Conservation (phyloP, 2,797 vertebrate species). For the Philypnodon macrostomus region DNA sequence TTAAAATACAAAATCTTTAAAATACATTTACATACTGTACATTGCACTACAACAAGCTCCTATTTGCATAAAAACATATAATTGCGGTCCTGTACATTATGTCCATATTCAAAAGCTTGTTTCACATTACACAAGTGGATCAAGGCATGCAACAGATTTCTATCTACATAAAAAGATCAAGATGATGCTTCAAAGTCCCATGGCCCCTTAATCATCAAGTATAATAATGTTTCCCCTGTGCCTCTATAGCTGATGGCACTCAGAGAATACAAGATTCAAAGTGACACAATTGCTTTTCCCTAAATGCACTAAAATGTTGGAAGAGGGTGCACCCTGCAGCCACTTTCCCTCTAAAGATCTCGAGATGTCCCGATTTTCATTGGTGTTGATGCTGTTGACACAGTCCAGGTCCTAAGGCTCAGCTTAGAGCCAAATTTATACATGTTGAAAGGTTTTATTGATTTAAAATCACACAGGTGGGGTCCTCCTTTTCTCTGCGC, state of each 20-base stretch:
- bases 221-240: slow-evolving; percentile 34
- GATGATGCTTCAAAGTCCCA: slow-evolving; percentile 40
- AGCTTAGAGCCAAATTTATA: slow-evolving; percentile 22
- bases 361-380: slow-evolving; percentile 18
- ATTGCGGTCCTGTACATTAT: slow-evolving; percentile 51
- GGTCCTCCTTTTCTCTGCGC: slow-evolving; percentile 68
- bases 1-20: slow-evolving; percentile 47
- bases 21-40: slow-evolving; percentile 57
- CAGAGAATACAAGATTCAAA: too few relatives aligned
- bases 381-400: slow-evolving; percentile 19
- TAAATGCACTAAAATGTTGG: slow-evolving; percentile 32
- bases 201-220: slow-evolving; percentile 24
- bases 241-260: slow-evolving; percentile 45
- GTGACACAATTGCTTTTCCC: too few relatives aligned
- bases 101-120: slow-evolving; percentile 64
- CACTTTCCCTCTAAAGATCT: too few relatives aligned
- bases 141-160: slow-evolving; percentile 61
- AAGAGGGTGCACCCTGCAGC: too few relatives aligned
- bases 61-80: slow-evolving; percentile 71
- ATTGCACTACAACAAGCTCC: slow-evolving; percentile 51
- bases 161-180: slow-evolving; percentile 46
- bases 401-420: slow-evolving; percentile 3
- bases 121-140: slow-evolving; percentile 61
- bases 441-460: slow-evolving; percentile 53
- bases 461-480: slow-evolving; percentile 52